Evolutionary conservation across 2,797 vertebrate species (phyloP).

Genomic region (Onychomys arenicola): DNA sequence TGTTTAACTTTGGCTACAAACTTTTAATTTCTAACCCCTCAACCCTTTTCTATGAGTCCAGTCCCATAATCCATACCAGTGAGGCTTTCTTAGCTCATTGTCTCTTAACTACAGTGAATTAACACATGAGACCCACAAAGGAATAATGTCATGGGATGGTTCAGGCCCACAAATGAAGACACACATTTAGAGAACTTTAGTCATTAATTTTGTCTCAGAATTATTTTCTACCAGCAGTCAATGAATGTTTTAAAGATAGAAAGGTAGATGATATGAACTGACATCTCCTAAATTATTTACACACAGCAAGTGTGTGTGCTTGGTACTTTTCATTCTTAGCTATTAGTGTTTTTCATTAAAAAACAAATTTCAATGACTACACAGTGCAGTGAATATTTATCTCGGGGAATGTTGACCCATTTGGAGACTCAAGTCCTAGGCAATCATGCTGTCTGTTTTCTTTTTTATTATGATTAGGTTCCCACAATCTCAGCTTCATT

Average conservation of each 20-base stretch:
- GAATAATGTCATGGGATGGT: neutral
- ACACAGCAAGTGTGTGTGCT: neutral
- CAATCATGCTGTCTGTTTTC: neutral
- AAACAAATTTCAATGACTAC: neutral
- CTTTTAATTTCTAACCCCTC: neutral
- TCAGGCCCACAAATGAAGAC: neutral
- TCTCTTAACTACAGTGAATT: neutral
- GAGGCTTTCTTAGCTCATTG: neutral
- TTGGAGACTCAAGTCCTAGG: neutral
- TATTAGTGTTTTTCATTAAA: neutral
- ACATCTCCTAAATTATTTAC: neutral
- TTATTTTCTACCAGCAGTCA: neutral
- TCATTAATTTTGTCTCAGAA: neutral
- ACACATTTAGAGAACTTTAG: neutral
- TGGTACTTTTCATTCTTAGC: neutral
- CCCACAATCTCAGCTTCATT: neutral
- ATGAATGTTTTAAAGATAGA: neutral
- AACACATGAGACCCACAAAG: neutral
- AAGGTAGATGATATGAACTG: neutral
- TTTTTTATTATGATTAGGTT: neutral
- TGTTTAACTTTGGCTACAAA: neutral
- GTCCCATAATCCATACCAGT: neutral
- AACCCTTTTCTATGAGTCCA: neutral
- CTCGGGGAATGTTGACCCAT: neutral
- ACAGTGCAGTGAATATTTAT: neutral